Conservation (phyloP, 2,113 vertebrate species). For the Apaloderma vittatum region DNA sequence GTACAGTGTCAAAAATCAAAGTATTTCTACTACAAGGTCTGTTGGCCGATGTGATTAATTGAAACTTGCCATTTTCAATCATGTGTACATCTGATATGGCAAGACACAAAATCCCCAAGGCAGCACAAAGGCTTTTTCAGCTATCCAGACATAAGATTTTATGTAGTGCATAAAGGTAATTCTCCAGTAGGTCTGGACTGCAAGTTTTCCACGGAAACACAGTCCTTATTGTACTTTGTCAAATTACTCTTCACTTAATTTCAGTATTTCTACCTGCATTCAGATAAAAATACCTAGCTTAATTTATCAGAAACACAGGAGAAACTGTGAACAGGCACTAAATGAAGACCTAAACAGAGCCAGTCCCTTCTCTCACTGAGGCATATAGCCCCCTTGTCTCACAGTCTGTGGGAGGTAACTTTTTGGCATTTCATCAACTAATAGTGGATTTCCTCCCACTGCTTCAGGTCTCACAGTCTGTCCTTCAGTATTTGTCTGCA, state of each 20-base stretch:
- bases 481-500: conserved; percentile 51
- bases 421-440: conserved; percentile 76
- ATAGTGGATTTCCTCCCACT: not conserved
- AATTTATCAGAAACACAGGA: conserved; percentile 54
- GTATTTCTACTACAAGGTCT: conserved; percentile 10
- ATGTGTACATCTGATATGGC: not conserved
- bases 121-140: conserved; percentile 20
- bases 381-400: conserved; percentile 88
- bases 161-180: conserved; percentile 67
- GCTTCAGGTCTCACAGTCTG: conserved; percentile 53
- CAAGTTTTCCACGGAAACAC: conserved; percentile 9
- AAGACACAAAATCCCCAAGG: not conserved
- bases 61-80: not conserved
- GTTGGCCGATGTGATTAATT: not conserved
- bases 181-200: conserved; percentile 8
- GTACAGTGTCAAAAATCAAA: not conserved
- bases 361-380: conserved; percentile 81
- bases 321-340: conserved; percentile 47
- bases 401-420: conserved; percentile 90
- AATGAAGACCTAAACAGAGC: conserved; percentile 28
- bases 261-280: conserved; percentile 33
- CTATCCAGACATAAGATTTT: not conserved
- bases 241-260: conserved; percentile 7
- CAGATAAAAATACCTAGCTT: conserved; percentile 66
- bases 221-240: conserved; percentile 5